Percentiles rank a stretch among this genome's conserved stretches.
Conservation (phyloP, 2,113 vertebrate species). For the Gymnorhina tibicen region DNA sequence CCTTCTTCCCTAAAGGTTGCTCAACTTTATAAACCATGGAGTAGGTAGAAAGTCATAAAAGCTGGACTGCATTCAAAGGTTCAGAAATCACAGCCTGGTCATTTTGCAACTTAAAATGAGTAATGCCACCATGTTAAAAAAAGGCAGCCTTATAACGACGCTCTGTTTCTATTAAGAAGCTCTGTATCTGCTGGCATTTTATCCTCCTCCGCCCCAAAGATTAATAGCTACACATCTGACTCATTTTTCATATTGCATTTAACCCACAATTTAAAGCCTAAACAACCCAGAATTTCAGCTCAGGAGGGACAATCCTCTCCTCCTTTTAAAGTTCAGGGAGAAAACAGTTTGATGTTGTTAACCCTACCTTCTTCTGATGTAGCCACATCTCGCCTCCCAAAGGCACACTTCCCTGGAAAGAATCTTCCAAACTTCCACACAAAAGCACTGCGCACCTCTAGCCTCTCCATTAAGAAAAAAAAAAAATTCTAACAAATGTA, state of each 20-base stretch:
- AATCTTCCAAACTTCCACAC: constrained; percentile 42
- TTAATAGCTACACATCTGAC: constrained; percentile 57
- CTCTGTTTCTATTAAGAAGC: constrained; percentile 56
- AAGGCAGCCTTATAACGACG: constrained; percentile 26
- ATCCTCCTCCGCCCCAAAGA: constrained; percentile 52
- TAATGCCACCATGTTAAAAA: background rate
- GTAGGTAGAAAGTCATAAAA: constrained; percentile 71
- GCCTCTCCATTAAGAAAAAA: background rate
- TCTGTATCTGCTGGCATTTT: constrained; percentile 53
- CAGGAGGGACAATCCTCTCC: background rate
- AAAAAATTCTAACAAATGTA: background rate
- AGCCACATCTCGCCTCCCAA: constrained; percentile 30
- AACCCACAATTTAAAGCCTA: constrained; percentile 47
- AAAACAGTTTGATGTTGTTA: background rate
- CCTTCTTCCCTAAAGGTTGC: constrained; percentile 74
- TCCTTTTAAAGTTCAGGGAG: background rate
- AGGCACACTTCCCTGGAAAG: constrained; percentile 44
- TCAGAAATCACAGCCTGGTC: constrained; percentile 34
- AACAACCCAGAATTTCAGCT: constrained; percentile 23
- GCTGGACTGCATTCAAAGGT: constrained; percentile 41
- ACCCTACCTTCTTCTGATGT: constrained; percentile 59
- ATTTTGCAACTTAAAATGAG: constrained; percentile 56
- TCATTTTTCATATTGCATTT: constrained; percentile 56
- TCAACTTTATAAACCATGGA: constrained; percentile 66
- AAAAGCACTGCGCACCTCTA: constrained; percentile 34